Percentiles rank a stretch among this genome's conserved stretches.
Conservation (phyloP, 2,113 vertebrate genomes). For the Callaeas wilsoni region DNA sequence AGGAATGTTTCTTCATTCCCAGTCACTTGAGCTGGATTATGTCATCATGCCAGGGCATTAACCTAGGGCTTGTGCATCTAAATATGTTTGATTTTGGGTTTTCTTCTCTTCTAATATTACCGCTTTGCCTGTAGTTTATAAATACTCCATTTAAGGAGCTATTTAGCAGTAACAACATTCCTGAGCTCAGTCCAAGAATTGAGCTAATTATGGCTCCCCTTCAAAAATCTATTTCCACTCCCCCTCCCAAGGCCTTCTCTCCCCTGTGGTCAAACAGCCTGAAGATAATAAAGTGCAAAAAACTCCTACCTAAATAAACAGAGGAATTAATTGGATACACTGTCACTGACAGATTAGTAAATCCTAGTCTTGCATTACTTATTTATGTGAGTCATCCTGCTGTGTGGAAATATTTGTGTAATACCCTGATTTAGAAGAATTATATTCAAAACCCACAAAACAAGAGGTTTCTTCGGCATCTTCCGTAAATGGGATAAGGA, state of each 20-base stretch:
- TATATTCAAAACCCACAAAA: background rate
- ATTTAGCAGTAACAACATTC: conserved; percentile 62
- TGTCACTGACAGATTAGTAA: conserved; percentile 14
- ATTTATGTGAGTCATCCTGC: conserved; percentile 9
- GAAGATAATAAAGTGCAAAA: conserved; percentile 27
- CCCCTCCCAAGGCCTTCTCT: background rate
- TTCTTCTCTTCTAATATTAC: conserved; percentile 44
- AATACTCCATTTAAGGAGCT: conserved; percentile 62
- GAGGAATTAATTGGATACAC: conserved; percentile 22
- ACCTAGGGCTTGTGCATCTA: conserved; percentile 1
- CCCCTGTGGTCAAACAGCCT: background rate
- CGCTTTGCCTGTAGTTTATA: conserved; percentile 46
- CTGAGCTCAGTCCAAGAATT: conserved; percentile 42
- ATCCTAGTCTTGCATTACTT: background rate
- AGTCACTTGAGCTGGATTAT: background rate
- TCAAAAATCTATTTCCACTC: conserved; percentile 42
- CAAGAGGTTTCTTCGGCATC: background rate
- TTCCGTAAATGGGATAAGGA: background rate
- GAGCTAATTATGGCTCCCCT: conserved; percentile 58
- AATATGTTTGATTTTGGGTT: conserved; percentile 4
- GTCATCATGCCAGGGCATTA: conserved; percentile 24
- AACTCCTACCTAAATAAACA: conserved; percentile 43
- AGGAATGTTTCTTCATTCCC: background rate
- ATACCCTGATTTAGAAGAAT: conserved; percentile 1
- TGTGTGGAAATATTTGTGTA: conserved; percentile 27